Conservation (phyloP, 2,797 vertebrate genomes). For the Urosaurus nigricauda region DNA sequence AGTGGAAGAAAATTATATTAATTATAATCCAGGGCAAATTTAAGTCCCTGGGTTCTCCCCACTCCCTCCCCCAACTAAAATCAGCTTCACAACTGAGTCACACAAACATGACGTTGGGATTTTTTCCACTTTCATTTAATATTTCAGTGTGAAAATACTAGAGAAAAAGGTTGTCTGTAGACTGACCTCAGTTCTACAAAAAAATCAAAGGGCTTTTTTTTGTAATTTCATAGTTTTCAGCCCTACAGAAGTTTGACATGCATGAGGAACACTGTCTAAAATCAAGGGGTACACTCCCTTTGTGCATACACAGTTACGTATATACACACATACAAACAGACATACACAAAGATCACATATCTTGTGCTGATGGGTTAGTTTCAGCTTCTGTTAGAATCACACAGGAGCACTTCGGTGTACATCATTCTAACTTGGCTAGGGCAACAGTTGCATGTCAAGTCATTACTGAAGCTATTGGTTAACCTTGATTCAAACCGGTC, state of each 20-base stretch:
- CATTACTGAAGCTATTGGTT: neutral
- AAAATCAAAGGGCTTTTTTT: slow-evolving; percentile 8
- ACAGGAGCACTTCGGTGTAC: slow-evolving; percentile 19
- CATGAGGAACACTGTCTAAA: slow-evolving; percentile 45
- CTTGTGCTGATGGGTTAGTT: slow-evolving; percentile 25
- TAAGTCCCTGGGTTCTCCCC: neutral
- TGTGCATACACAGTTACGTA: slow-evolving; percentile 42
- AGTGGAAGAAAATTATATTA: neutral
- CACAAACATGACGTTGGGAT: neutral
- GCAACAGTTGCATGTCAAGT: neutral
- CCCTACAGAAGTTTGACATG: slow-evolving; percentile 52
- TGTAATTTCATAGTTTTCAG: slow-evolving; percentile 37
- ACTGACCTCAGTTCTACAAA: slow-evolving; percentile 39
- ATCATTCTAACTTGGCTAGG: slow-evolving; percentile 10
- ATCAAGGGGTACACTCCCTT: slow-evolving; percentile 42
- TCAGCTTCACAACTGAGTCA: neutral
- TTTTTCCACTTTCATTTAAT: slow-evolving; percentile 57
- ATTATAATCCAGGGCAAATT: neutral
- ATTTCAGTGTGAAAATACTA: slow-evolving; percentile 68
- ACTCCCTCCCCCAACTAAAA: neutral
- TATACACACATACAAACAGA: slow-evolving; percentile 43
- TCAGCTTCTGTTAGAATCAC: slow-evolving; percentile 22
- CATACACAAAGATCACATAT: slow-evolving; percentile 41
- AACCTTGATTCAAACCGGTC: neutral
- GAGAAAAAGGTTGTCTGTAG: slow-evolving; percentile 62